Evolutionary conservation across 2,888 invertebrate genomes (phyloP).

Genomic region (Bimastos eiseni): DNA sequence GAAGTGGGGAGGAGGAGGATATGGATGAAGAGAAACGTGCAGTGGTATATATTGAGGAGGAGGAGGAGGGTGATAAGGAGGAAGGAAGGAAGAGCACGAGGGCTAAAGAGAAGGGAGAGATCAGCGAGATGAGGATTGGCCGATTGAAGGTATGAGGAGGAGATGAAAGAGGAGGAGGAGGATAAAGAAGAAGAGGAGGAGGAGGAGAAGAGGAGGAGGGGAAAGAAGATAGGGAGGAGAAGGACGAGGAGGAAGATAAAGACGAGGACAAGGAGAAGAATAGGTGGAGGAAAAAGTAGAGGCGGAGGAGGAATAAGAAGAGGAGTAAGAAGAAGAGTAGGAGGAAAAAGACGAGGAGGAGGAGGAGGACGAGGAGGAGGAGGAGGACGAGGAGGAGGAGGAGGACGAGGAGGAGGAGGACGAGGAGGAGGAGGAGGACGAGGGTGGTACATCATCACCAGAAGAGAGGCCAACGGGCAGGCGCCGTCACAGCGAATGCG

Average conservation of each 20-base stretch:
- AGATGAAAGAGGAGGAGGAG: too few relatives aligned
- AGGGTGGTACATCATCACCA: not conserved
- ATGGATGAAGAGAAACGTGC: too few relatives aligned
- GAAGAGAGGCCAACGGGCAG: not conserved
- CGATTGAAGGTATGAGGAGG: too few relatives aligned
- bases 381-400: conserved; percentile 14
- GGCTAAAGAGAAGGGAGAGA: too few relatives aligned
- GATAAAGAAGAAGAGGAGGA: too few relatives aligned
- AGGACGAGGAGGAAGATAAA: not conserved
- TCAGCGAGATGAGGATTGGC: too few relatives aligned
- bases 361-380: not conserved
- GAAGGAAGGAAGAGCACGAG: conserved; percentile 35
- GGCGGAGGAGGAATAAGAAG: not conserved
- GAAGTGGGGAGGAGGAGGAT: not conserved
- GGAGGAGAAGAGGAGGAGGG: too few relatives aligned
- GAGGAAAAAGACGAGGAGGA: not conserved
- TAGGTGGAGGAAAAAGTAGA: not conserved
- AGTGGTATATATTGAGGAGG: too few relatives aligned
- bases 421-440: conserved; percentile 19
- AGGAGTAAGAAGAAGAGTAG: not conserved
- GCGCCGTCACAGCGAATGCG: not conserved
- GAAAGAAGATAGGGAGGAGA: too few relatives aligned
- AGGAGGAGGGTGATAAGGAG: not conserved
- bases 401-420: not conserved
- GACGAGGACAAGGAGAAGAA: not conserved